A percentile compares a stretch with the other conserved stretches of the same genome.
These are phyloP conservation scores for Vidua macroura DNA, from an alignment of 2,113 vertebrate species.

Conservation along the genomic window DNA sequence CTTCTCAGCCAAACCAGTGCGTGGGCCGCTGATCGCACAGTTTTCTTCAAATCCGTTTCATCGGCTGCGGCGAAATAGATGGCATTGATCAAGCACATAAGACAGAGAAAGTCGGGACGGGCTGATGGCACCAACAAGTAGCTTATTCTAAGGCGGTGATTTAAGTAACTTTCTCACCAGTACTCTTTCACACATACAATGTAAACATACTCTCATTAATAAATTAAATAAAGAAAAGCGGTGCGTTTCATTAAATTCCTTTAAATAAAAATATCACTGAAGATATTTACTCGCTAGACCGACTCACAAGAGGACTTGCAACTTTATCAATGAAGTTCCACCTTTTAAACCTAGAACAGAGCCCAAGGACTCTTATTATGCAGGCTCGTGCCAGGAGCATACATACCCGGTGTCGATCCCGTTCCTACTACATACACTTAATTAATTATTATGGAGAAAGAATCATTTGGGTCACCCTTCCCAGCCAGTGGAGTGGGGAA, in stretches of 20 bases:
- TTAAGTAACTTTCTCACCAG: background rate
- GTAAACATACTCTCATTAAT: background rate
- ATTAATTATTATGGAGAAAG: background rate
- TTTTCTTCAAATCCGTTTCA: background rate
- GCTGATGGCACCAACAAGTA: background rate
- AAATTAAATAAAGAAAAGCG: background rate
- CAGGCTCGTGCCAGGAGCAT: background rate
- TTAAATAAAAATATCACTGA: background rate
- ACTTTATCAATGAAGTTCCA: background rate
- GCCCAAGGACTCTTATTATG: background rate
- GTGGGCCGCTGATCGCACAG: background rate
- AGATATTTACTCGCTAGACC: background rate
- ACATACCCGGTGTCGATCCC: background rate
- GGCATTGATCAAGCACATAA: background rate
- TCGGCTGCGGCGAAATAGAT: background rate
- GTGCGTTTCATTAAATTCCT: background rate
- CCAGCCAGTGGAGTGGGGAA: background rate
- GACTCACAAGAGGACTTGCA: background rate
- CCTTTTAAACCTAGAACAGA: background rate
- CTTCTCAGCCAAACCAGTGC: background rate
- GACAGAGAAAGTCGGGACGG: background rate
- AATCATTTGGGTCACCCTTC: background rate
- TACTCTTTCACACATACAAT: background rate
- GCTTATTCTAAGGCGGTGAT: background rate
- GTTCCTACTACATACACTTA: background rate